Base-by-base conservation (phyloP, 2,797 vertebrate genomes). In the Simalia tracyae region DNA sequence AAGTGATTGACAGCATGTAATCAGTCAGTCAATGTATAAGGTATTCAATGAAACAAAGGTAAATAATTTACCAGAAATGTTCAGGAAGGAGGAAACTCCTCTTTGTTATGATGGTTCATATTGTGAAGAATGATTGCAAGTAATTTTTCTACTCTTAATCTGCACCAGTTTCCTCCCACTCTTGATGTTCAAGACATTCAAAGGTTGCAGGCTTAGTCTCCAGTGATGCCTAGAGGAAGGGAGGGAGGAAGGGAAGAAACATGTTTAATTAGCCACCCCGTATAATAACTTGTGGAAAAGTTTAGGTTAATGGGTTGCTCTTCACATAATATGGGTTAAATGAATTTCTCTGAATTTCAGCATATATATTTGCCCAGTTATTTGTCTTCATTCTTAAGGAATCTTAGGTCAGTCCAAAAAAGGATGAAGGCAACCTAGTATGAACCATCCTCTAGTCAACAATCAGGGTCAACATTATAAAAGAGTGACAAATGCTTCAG, bases 251-350 rank as follows among this genome's bases (percentile, higher is more conserved):
- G 56, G 26, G 61, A 66, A 24, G 87, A 64, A 68, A 36, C 14
- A 66, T 92, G 85, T 85, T 66, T 85, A 68, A 66, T 92, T 89
- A 89, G 81, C 36, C 85, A 64, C 4, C 87, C 81, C n/a, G 28
- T 50, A 68, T 68, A 86, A 86, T 92, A 89, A 85, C 1, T 31
- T 59, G 50, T 68, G 17, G 36, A 42, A 84, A 89, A 85, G 60
- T 81, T 89, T 88, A 92, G 28, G 36, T 42, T 89, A 85, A 89
- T 84, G 61, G 31, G 31, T 42, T 90, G 28, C 6, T 86, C 19
- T 50, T 42, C 54, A 26, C 22, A 54, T 84, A 57, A 92, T 56
- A 63, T 6, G 17, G n/a, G 14, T 90, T 81, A 87, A 92, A 61
- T 86, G 63, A 60, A 92, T 89, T 92, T 81, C 66, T 87, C 59